These are phyloP conservation scores for Myiopsitta monachus DNA, from an alignment of 2,113 vertebrate species.

Conservation along the genomic window DNA sequence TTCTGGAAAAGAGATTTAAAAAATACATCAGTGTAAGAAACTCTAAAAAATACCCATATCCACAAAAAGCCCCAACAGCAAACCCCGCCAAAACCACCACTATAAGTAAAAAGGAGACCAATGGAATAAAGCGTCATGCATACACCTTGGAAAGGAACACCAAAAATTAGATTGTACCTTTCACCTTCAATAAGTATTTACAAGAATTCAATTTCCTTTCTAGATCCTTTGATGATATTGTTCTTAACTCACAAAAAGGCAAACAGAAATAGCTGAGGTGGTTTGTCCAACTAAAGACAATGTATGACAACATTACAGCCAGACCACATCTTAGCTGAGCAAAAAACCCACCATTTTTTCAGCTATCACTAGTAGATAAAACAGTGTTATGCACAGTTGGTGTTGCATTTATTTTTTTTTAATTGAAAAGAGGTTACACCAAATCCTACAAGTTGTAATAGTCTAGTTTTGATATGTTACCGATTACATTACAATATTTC, in stretches of 20 bases:
- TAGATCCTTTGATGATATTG: not conserved
- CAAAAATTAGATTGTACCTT: not conserved
- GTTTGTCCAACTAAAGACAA: not conserved
- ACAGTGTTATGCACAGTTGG: accelerated
- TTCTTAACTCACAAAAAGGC: not conserved
- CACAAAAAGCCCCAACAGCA: not conserved
- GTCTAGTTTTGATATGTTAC: not conserved
- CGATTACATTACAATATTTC: not conserved
- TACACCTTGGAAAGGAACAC: not conserved
- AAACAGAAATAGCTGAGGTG: not conserved
- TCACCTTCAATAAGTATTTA: not conserved
- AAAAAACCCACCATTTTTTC: not conserved
- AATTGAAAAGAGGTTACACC: not conserved
- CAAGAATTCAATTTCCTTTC: not conserved
- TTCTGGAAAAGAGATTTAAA: conserved; percentile 73
- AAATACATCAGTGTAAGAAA: not conserved
- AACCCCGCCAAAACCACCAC: not conserved
- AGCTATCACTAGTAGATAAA: not conserved
- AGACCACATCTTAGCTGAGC: not conserved
- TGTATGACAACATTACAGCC: not conserved
- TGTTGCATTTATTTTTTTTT: not conserved
- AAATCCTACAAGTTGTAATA: not conserved
- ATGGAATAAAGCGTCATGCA: not conserved
- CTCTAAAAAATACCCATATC: not conserved
- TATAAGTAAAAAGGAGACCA: not conserved